Evolutionary conservation across 2,888 invertebrate species (phyloP).

Genomic region (Noctua fimbriata): DNA sequence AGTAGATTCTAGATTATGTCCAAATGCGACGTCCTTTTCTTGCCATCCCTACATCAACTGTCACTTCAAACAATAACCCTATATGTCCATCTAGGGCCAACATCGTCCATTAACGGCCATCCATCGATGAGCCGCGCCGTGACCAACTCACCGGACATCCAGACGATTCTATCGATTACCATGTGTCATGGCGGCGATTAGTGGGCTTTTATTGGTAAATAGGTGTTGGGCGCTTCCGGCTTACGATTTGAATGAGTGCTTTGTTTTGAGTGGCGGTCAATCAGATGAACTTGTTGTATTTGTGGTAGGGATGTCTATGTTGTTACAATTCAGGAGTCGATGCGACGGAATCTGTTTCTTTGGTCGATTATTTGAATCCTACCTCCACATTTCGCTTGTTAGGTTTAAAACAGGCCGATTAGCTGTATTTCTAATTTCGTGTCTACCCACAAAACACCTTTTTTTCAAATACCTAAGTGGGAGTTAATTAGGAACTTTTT

Average conservation of each 20-base stretch:
- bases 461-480: not conserved
- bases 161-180: conserved; percentile 38
- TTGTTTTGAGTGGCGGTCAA: conserved; percentile 1
- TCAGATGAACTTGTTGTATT: not conserved
- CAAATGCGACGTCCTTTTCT: not conserved
- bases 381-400: not conserved
- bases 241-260: conserved; percentile 13
- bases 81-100: conserved; percentile 50
- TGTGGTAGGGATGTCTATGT: not conserved
- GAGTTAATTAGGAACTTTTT: not conserved
- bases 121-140: conserved; percentile 36
- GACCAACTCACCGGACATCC: conserved; percentile 47
- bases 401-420: not conserved
- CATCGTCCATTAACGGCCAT: conserved; percentile 39
- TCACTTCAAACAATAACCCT: conserved; percentile 65
- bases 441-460: not conserved
- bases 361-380: not conserved
- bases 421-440: not conserved
- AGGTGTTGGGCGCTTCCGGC: conserved; percentile 37
- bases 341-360: not conserved
- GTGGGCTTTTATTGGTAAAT: conserved; percentile 47
- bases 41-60: conserved; percentile 41
- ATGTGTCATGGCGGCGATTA: conserved; percentile 52
- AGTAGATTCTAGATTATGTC: not conserved
- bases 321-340: not conserved